Evolutionary conservation across 1,140 invertebrate species (phyloP).

Genomic region (Drosophila sp.): DNA sequence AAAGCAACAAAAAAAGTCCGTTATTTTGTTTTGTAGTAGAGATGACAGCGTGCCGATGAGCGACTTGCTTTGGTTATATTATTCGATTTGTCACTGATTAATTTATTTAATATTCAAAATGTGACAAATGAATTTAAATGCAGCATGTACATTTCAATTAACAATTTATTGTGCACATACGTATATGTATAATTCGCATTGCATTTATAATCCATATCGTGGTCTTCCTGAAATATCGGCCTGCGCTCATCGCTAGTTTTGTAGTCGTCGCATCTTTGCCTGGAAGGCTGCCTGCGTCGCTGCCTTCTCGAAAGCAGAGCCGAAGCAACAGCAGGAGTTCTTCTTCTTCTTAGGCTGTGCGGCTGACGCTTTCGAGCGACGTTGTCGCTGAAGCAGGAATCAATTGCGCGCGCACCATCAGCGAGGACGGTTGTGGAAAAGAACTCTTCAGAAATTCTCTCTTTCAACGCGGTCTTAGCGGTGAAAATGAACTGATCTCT

Average conservation of each 20-base stretch:
- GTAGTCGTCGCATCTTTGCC: constrained; percentile 21
- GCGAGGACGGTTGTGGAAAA: constrained; percentile 64
- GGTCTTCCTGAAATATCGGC: constrained; percentile 7
- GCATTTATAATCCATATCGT: too few relatives aligned
- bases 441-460: constrained; percentile 34
- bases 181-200: neutral
- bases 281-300: constrained; percentile 26
- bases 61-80: neutral
- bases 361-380: constrained; percentile 59
- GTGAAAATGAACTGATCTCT: constrained; percentile 28
- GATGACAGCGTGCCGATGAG: constrained; percentile 24
- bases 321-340: constrained; percentile 45
- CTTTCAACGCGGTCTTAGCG: constrained; percentile 16
- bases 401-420: constrained; percentile 75
- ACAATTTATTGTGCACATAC: neutral
- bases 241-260: constrained; percentile 22
- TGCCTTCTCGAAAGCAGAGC: constrained; percentile 30
- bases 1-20: constrained; percentile 54
- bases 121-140: neutral
- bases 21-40: constrained; percentile 46
- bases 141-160: neutral
- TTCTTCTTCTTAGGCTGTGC: constrained; percentile 46
- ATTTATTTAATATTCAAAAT: constrained; percentile 2
- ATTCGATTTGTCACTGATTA: too few relatives aligned
- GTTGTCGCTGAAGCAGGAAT: constrained; percentile 62